Base-by-base conservation (phyloP, 1,140 invertebrate genomes). In the Drosophila quadrilineata region DNA sequence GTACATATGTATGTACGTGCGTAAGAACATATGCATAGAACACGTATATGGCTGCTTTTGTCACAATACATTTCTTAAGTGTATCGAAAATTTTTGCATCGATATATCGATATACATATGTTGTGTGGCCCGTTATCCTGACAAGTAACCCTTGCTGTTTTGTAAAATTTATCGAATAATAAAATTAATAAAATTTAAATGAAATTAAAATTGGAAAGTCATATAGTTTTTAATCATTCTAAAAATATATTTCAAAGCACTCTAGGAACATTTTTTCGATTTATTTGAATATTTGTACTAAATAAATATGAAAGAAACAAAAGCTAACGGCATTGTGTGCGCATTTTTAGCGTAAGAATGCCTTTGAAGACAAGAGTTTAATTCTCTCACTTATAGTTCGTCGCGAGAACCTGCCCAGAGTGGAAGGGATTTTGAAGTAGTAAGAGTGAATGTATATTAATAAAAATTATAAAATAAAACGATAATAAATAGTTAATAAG, bases 401-500 rank as follows among this genome's bases (percentile, higher is more conserved):
- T 58, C 59, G 73, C 79, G 77, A 74, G 77, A 84, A 67, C 56
- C 64, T 71, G 70, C 53, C 79, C 56, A 85, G 74, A 71, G 74
- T 74, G 70, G 77, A 67, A 77, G 79, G 60, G 74, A 74, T 64
- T 57, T 53, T 26, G 40, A 74, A 67, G 19, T 65, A 53, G 52
- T 60, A 52, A 57, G 52, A 50, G 40, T 45, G 12, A 53, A 40
- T 62, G 41, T n/a, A n/a, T n/a, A n/a, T n/a, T n/a, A n/a, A n/a
- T n/a, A 46, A 53, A 56, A 35, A 21, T 57, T 50, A 36, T n/a
- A 50, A 52, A 52, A 60, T 31, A 66, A 66, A 22, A 58, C 38
- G 22, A 33, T 19, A 52, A 19, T 40, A 40, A 38, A 38, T 40
- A 12, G 24, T 29, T n/a, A 26, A 40, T 28, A 40, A 22, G 40